Evolutionary conservation across 2,888 invertebrate species (phyloP), one percentile per base, ranked within the genome.

Genomic region (Masnerella sp.): DNA sequence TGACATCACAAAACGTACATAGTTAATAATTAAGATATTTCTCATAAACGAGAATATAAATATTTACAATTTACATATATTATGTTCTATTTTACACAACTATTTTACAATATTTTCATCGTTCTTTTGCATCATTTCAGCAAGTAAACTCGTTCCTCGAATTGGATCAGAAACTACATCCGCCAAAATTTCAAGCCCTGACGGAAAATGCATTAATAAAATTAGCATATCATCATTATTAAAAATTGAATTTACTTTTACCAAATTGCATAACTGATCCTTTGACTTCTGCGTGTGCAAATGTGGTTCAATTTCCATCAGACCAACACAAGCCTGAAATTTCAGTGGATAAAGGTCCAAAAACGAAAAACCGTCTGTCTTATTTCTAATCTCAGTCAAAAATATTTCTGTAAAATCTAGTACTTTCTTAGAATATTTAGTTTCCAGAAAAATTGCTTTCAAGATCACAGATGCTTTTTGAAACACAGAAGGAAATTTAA

Each of bases 121-220:
- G 9, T 11, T 12, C 8, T 34, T 11, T 1, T 34, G n/a, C 34
- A 34, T 34, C 11, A 11, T 34, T 34, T 11, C 34, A 11, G 5
- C n/a, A 15, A 36, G 36, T 15, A 15, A 15, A 36, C 15, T 15
- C 14, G 1, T 11, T 1, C 38, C 54, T 20, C 38, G 17, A 7
- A 30, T 0, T 15, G 56, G 49, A 40, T 7, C n/a, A 5, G 30
- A 11, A 5, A 43, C 22, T 8, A 32, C 25, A 8, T 15, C 11
- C 11, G 38, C 40, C 2, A 69, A 2, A 14, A 12, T 11, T 9
- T 56, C 62, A 8, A 70, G 20, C 70, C 70, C 62, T 2, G 5
- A 7, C 1, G 62, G 62, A 64, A 51, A 70, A 30, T 70, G 70
- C 42, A 70, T 64, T 28, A 64, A 43, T 7, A 70, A 43, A 36